These are phyloP conservation scores for Gobius niger DNA, from an alignment of 2,113 vertebrate genomes.

Conservation along the genomic window DNA sequence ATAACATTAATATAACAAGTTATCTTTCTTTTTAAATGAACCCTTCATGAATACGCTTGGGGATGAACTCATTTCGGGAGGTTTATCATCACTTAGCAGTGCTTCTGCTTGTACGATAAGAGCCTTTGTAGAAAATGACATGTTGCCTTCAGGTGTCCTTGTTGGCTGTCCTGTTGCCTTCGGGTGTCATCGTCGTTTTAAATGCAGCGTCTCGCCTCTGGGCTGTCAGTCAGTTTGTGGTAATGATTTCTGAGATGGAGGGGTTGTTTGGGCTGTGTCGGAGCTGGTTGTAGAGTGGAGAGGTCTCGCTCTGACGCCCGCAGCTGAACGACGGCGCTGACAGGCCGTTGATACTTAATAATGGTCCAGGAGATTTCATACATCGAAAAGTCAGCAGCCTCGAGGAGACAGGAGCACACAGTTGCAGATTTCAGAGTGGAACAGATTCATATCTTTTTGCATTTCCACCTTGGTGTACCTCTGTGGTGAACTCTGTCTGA, in stretches of 20 bases:
- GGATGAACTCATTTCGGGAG: constrained; percentile 4
- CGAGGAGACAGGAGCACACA: constrained; percentile 11
- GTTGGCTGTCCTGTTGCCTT: constrained; percentile 12
- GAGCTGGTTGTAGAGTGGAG: neutral
- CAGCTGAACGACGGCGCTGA: constrained; percentile 10
- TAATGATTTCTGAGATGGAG: constrained; percentile 23
- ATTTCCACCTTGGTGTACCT: neutral
- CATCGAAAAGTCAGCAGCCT: constrained; percentile 9
- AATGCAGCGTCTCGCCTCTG: neutral
- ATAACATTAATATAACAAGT: constrained; percentile 2
- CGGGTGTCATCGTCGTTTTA: constrained; percentile 1
- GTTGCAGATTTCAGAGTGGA: constrained; percentile 8
- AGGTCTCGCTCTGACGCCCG: constrained; percentile 15
- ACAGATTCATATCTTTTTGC: constrained; percentile 18
- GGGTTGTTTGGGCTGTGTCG: constrained; percentile 2
- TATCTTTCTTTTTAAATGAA: constrained; percentile 8
- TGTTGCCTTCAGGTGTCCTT: constrained; percentile 21
- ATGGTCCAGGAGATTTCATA: constrained; percentile 10
- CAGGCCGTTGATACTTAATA: constrained; percentile 32
- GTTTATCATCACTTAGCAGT: constrained; percentile 6
- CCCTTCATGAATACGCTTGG: neutral
- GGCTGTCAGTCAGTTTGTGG: neutral
- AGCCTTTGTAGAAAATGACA: constrained; percentile 9
- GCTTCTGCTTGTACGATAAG: constrained; percentile 4
- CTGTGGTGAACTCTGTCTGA: constrained; percentile 25